These are phyloP conservation scores for Platycheirus albimanus DNA, from an alignment of 2,888 invertebrate genomes.

Conservation along the genomic window DNA sequence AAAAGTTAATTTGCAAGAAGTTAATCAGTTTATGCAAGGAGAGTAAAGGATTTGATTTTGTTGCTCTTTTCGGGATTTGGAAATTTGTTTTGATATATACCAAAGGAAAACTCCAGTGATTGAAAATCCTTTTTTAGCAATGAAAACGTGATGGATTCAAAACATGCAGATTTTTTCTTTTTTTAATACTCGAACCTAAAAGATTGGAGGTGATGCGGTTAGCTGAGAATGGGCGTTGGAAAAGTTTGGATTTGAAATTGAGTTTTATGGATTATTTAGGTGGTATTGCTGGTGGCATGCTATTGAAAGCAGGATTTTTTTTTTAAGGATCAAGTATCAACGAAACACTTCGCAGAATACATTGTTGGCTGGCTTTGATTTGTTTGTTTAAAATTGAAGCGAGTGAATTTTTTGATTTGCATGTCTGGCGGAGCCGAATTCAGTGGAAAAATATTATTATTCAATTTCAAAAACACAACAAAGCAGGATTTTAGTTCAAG, in stretches of 20 bases:
- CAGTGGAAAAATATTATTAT: too few species aligned
- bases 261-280: conserved; percentile 37
- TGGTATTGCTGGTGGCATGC: neutral
- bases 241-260: conserved; percentile 27
- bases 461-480: too few species aligned
- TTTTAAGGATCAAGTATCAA: too few species aligned
- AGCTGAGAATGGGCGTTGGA: neutral
- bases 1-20: neutral
- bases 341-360: too few species aligned
- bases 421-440: too few species aligned
- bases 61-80: conserved; percentile 24
- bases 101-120: conserved; percentile 26
- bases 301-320: too few species aligned
- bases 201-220: conserved; percentile 47
- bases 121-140: conserved; percentile 48
- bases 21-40: neutral
- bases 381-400: too few species aligned
- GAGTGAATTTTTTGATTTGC: too few species aligned
- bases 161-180: neutral
- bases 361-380: too few species aligned
- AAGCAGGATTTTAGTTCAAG: too few species aligned
- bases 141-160: conserved; percentile 25
- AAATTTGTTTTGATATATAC: conserved; percentile 33
- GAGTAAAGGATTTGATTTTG: conserved; percentile 7
- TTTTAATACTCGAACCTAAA: too few species aligned